These are phyloP conservation scores for Rhopilema esculentum DNA, from an alignment of 30 jellyfish, hydroid and myxozoan genomes.

Conservation along the genomic window DNA sequence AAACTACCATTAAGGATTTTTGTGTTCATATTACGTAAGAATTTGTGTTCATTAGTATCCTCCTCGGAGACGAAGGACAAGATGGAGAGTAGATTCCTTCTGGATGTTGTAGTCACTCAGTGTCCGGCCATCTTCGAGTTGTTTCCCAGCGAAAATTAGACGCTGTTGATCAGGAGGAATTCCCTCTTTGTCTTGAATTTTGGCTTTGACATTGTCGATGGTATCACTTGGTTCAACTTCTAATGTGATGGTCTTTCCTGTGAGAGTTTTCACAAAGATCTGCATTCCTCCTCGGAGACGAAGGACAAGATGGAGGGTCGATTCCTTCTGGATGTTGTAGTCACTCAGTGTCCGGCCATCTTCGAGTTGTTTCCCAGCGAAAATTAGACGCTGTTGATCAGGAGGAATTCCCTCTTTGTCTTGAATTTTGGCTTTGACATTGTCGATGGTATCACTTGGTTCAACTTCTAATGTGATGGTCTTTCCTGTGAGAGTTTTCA, in stretches of 20 bases:
- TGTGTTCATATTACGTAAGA: not conserved
- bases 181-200: conserved; percentile 97
- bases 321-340: conserved; percentile 89
- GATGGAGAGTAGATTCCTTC: conserved; percentile 85
- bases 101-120: conserved; percentile 91
- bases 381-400: conserved; percentile 85
- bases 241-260: conserved; percentile 96
- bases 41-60: conserved; percentile 57
- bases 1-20: no score
- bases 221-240: conserved; percentile 97
- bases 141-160: conserved; percentile 87
- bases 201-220: conserved; percentile 81
- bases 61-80: conserved; percentile 82
- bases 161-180: conserved; percentile 97
- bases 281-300: conserved; percentile 94
- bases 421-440: conserved; percentile 86
- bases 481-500: conserved; percentile 96
- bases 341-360: conserved; percentile 94
- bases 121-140: conserved; percentile 94
- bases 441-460: conserved; percentile 89
- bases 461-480: conserved; percentile 97
- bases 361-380: conserved; percentile 92
- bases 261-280: conserved; percentile 94
- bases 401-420: conserved; percentile 99
- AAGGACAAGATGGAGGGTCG: conserved; percentile 84